Evolutionary conservation across 2,888 invertebrate genomes (phyloP), one percentile per base, ranked within the genome.

Genomic region (Ennomos fuscantarius): DNA sequence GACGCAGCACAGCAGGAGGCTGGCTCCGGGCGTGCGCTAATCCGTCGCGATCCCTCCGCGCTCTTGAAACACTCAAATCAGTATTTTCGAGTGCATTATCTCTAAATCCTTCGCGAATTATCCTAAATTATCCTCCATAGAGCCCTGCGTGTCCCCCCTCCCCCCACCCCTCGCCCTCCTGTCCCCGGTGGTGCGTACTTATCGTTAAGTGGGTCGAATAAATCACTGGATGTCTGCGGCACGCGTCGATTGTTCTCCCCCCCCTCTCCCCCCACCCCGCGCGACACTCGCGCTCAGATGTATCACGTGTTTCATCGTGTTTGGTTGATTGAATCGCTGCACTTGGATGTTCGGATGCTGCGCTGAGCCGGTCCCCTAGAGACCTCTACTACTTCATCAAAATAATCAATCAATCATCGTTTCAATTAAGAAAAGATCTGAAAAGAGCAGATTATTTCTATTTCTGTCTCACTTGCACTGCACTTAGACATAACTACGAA

Each of bases 131-230:
- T 55, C 58, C 55, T 31, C 49, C 15, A 8, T 12, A 10, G 32
- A 37, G 5, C 41, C 55, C 10, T 35, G 10, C 44, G 31, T 12
- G 31, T n/a, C 40, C 15, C 15, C 35, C 36, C 37, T 12, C 34
- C 8, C 36, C 8, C 51, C 47, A 24, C 36, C n/a, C 49, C 42
- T 13, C 13, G 10, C 24, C 42, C 40, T 15, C 51, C 35, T n/a
- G 15, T 8, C 48, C 10, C 51, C 44, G 13, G 34, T 11, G 36
- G 11, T 41, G 40, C 47, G 49, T 50, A 51, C 51, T 57, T 59
- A 62, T 59, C 65, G 61, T 60, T 63, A 65, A 63, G 65, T 65
- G 65, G 58, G 54, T 52, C 39, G 33, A 60, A 65, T 65, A 63
- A 65, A 65, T 65, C 65, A 63, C 48, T 35, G 41, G 9, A 44